Evolutionary conservation across 2,113 vertebrate species (phyloP), one percentile per base, ranked within the genome.

Genomic region (Ictalurus furcatus): DNA sequence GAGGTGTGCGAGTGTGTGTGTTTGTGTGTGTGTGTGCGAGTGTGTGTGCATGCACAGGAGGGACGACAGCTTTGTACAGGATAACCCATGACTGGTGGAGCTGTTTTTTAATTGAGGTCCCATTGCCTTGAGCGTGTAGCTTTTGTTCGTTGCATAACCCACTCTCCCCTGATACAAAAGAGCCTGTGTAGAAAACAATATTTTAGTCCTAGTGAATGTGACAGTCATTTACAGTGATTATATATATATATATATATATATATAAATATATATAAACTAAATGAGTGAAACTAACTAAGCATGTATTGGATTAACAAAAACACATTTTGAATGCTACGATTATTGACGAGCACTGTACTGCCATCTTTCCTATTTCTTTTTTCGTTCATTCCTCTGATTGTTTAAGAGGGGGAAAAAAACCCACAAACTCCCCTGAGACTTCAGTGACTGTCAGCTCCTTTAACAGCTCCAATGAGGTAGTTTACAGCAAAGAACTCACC

Each of bases 341-440:
- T 96, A 97, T 96, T 96, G 95, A 96, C 93, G 81, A 95, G 94
- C 94, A 94, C 95, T 94, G 94, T 94, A 96, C 96, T 94, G 94
- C 95, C 96, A 96, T 95, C 91, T 92, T 95, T 95, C 86, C 76
- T 86, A 59, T 88, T 59, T 73, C 44, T 74, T 61, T 84, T 56
- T 88, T 73, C 82, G 25, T 59, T 84, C 73, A 63, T 85, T 96
- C 93, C 93, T 95, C 95, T 96, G 95, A 95, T 94, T 95, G 95
- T 94, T 90, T 52, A 37, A 67, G n/a, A 59, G 16, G 30, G n/a
- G 30, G 13, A 23, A 12, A 12, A 71, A 89, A 89, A 85, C 1
- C 34, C 14, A 74, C 21, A 40, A 56, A 85, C 65, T 63, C 89
- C 76, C 86, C 2, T 13, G 89, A 88, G 88, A 89, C 91, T 69